Conservation (phyloP, 2,888 invertebrate genomes). For the Calameuta pallipes region DNA sequence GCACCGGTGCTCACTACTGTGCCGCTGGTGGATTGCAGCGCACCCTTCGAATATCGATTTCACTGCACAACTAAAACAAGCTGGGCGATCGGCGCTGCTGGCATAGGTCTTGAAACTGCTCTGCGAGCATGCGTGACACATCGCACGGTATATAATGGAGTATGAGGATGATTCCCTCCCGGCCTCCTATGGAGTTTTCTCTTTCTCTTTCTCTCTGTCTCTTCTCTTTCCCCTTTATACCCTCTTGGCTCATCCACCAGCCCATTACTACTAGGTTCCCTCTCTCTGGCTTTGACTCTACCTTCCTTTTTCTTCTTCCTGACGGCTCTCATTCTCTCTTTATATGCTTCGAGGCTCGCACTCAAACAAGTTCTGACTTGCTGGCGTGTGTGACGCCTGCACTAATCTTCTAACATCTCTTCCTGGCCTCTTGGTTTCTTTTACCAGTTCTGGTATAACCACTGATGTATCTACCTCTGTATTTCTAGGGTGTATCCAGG, state of each 20-base stretch:
- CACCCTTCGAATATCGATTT: conserved; percentile 7
- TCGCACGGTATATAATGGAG: neutral
- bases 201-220: neutral
- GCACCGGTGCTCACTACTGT: neutral
- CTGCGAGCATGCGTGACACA: neutral
- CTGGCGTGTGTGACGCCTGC: neutral
- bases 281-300: neutral
- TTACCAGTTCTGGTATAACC: neutral
- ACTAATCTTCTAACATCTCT: neutral
- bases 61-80: neutral
- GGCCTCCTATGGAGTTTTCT: neutral
- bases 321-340: neutral
- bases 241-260: neutral
- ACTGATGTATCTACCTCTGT: neutral
- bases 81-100: conserved; percentile 1
- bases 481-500: neutral
- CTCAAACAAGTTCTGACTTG: neutral
- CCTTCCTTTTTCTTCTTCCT: neutral
- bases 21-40: neutral
- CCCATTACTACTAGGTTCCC: neutral
- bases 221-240: neutral
- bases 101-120: neutral
- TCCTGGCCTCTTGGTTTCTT: neutral
- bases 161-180: neutral
- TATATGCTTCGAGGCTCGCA: neutral